These are phyloP conservation scores for Zeuzera pyrina DNA, from an alignment of 2,888 invertebrate species.

Conservation along the genomic window DNA sequence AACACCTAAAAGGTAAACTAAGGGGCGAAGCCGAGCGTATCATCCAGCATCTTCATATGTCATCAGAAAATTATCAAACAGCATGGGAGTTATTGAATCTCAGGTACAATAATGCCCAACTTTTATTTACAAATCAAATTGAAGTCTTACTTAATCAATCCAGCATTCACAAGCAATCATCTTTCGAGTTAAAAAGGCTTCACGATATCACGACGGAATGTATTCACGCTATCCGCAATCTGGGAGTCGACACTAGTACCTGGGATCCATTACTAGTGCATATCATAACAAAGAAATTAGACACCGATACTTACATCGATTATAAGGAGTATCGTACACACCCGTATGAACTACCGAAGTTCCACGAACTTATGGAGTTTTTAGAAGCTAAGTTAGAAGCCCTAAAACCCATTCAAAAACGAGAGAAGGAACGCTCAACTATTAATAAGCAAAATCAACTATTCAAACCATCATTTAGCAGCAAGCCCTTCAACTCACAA, in stretches of 20 bases:
- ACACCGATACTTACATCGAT: neutral
- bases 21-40: conserved; percentile 13
- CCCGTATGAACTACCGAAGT: conserved; percentile 1
- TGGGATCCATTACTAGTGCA: conserved; percentile 4
- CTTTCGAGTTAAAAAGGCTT: conserved; percentile 8
- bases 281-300: conserved; percentile 1
- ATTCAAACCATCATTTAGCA: too few species aligned
- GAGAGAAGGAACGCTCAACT: too few species aligned
- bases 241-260: conserved; percentile 6
- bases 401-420: conserved; percentile 7
- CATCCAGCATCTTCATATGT: conserved; percentile 13
- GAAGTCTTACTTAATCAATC: conserved; percentile 11
- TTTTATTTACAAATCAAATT: conserved; percentile 14
- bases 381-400: conserved; percentile 4
- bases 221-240: conserved; percentile 11
- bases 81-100: conserved; percentile 13
- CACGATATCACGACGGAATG: conserved; percentile 14
- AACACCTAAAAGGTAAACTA: conserved; percentile 12
- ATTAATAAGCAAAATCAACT: too few species aligned
- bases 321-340: conserved; percentile 3
- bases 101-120: conserved; percentile 12
- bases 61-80: conserved; percentile 14
- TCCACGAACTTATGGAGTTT: conserved; percentile 1
- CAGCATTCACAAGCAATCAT: conserved; percentile 5
- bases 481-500: too few species aligned